phyloP scores from a whole-genome alignment of 64 coral and sea anemone species.

The Actinia equina region DNA sequence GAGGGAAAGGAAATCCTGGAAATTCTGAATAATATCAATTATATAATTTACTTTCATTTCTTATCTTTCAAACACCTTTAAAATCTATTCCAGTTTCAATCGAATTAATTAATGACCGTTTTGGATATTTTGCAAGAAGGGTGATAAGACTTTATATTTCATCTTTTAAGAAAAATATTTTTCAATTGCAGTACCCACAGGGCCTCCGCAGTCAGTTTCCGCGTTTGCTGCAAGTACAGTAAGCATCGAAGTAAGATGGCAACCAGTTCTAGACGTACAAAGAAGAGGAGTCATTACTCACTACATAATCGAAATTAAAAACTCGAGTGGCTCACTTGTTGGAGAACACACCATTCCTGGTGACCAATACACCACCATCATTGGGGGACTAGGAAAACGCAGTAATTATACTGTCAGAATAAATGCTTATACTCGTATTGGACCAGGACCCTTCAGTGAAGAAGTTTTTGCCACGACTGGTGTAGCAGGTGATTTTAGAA shows the following conservation, averaged over 20 bases:
- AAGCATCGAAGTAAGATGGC: constrained; percentile 29
- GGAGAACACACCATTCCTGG: neutral
- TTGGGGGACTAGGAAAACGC: neutral
- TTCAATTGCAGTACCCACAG: constrained; percentile 13
- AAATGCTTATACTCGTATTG: neutral
- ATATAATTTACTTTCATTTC: neutral
- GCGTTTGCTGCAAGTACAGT: neutral
- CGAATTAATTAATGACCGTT: no score
- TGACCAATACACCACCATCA: neutral
- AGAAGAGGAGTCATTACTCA: constrained; percentile 23
- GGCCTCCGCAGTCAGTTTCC: constrained; percentile 18
- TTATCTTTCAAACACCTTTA: no score
- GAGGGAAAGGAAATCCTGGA: neutral
- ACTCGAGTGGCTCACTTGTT: neutral
- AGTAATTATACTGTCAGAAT: constrained; percentile 32
- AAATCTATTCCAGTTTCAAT: no score
- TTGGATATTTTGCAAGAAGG: neutral
- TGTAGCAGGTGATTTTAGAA: constrained; percentile 13
- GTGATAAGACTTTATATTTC: neutral
- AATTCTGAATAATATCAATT: neutral
- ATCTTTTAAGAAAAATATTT: neutral
- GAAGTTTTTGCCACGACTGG: constrained; percentile 9
- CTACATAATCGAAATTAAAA: neutral
- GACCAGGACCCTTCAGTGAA: neutral
- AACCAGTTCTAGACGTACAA: constrained; percentile 12